Base-by-base conservation (phyloP, 2,113 vertebrate species). In the Spilogale gracilis region DNA sequence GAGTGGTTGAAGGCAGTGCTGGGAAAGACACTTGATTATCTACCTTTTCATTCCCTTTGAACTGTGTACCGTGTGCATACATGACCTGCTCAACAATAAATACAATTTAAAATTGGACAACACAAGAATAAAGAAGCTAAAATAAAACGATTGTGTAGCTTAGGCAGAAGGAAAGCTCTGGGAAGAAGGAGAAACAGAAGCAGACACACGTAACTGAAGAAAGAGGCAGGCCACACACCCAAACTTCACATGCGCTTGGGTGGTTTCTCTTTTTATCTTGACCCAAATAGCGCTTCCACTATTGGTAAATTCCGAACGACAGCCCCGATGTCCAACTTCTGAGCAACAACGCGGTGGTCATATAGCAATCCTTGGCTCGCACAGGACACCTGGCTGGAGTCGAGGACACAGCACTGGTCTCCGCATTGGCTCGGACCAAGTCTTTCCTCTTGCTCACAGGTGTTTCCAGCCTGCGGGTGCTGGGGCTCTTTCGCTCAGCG, bases 381-480 rank as follows among this genome's bases (percentile, higher is more conserved):
- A 16, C 0, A 5, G 63, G 27, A 92, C 25, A 25, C 23, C 27
- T 0, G n/a, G 32, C 60, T 16, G 9, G 32, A 27, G 25, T 25
- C 61, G 0, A 3, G 54, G 14, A 14, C 17, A 0, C 9, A 38
- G 65, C 12, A 1, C 1, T 17, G 23, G 45, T 8, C 45, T 76
- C 73, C 4, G 0, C 23, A 0, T 4, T 27, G 7, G 43, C 74
- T 27, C 3, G 18, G 9, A 3, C 6, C 4, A 4, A 58, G 45
- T 32, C 23, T 63, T n/a, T 48, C 74, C 54, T 50, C 58, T 76
- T 3, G n/a, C 21, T 20, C 4, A 65, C 9, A 45, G 61, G 38
- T 0, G 1, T 10, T 65, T 17, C 32, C 48, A 48, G 79, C 1
- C 54, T 2, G 20, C 20, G 30, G 21, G 27, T 2, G 52, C 16